These are phyloP conservation scores for Cirrhinus mrigala DNA, from an alignment of 2,797 vertebrate genomes.

Conservation along the genomic window DNA sequence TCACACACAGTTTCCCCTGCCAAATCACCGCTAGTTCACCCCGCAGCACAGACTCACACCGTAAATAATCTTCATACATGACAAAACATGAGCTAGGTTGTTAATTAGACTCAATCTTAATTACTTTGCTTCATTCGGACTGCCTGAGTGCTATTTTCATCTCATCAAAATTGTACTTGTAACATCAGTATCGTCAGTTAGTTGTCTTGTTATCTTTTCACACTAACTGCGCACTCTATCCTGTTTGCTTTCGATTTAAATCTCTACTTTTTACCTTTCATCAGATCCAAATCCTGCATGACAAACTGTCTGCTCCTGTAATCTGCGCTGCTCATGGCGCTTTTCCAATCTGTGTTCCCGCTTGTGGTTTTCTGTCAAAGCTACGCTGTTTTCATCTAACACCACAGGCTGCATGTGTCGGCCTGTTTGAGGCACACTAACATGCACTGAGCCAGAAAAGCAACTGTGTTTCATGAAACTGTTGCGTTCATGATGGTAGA, in stretches of 20 bases:
- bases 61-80: constrained; percentile 12
- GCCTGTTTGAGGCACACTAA: background rate
- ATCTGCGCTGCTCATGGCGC: constrained; percentile 15
- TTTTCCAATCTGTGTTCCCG: constrained; percentile 16
- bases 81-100: background rate
- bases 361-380: constrained; percentile 6
- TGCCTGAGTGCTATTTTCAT: background rate
- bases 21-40: constrained; percentile 12
- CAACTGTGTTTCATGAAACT: background rate
- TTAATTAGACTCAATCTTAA: background rate
- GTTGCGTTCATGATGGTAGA: background rate
- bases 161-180: background rate
- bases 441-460: background rate
- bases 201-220: background rate
- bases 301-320: constrained; percentile 8
- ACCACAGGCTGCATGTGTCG: background rate
- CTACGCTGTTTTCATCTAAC: constrained; percentile 2
- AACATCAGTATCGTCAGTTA: background rate
- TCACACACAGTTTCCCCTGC: background rate
- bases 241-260: constrained; percentile 6
- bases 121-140: background rate
- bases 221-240: background rate
- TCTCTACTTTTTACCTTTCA: background rate
- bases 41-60: background rate
- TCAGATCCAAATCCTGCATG: constrained; percentile 20